Evolutionary conservation across 35 echinoderm and acorn worm genomes (phyloP).

Genomic region (Lytechinus variegatus): DNA sequence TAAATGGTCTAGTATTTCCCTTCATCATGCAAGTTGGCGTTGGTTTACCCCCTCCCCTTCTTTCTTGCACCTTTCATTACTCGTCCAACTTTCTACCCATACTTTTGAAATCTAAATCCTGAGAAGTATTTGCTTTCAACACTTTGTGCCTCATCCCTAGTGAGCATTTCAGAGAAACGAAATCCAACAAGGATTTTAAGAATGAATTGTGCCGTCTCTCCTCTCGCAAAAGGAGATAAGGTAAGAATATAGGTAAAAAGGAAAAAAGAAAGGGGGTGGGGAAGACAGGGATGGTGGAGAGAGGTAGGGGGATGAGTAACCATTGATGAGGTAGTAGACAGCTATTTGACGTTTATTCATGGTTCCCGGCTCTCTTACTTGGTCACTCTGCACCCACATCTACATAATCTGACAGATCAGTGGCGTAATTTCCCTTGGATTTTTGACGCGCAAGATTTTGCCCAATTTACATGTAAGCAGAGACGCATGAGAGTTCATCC

Average conservation of each 20-base stretch:
- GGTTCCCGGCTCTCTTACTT: background rate
- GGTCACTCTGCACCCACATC: background rate
- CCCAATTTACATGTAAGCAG: slow-evolving; percentile 10
- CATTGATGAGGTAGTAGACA: background rate
- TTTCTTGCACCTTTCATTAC: background rate
- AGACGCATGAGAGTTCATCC: background rate
- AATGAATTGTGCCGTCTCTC: background rate
- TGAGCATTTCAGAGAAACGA: background rate
- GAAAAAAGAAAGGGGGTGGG: background rate
- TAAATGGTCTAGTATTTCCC: background rate
- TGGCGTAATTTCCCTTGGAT: slow-evolving; percentile 17
- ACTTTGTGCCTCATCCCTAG: background rate
- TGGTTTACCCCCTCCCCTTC: background rate
- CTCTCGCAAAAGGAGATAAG: background rate
- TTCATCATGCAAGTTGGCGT: background rate
- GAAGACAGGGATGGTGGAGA: background rate
- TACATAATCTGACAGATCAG: slow-evolving; percentile 11
- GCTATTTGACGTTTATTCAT: slow-evolving; percentile 12
- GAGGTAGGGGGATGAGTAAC: background rate
- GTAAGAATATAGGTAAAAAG: background rate
- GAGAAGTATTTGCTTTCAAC: slow-evolving; percentile 7
- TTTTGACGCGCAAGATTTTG: background rate
- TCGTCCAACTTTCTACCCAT: background rate
- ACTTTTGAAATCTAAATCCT: background rate
- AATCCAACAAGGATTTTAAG: background rate